These are phyloP conservation scores for Rhynchopsitta pachyrhyncha DNA, from an alignment of 2,113 vertebrate genomes.

Conservation along the genomic window DNA sequence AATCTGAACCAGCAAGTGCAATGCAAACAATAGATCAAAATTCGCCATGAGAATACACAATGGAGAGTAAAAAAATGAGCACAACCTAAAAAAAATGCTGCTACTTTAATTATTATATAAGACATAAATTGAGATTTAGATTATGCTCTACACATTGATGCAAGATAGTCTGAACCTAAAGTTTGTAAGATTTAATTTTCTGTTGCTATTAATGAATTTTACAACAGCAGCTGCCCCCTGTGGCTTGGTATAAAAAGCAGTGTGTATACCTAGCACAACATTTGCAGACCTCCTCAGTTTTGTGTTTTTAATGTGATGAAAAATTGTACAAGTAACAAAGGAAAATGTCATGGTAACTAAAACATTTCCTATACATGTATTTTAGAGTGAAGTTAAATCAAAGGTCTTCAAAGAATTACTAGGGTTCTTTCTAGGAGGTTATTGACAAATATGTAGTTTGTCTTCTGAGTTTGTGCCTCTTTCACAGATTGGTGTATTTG, in stretches of 20 bases:
- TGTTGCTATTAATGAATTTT: constrained; percentile 79
- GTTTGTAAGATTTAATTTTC: constrained; percentile 79
- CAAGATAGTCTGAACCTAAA: constrained; percentile 63
- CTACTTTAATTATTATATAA: constrained; percentile 60
- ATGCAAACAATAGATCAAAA: not conserved
- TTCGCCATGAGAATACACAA: not conserved
- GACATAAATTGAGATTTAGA: constrained; percentile 36
- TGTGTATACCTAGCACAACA: constrained; percentile 78
- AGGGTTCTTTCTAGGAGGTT: constrained; percentile 85
- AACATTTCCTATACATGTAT: constrained; percentile 83
- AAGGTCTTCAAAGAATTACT: constrained; percentile 84
- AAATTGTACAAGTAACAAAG: constrained; percentile 82
- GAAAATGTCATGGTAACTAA: constrained; percentile 84
- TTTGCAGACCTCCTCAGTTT: constrained; percentile 82
- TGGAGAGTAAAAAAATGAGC: not conserved
- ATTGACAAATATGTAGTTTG: constrained; percentile 86
- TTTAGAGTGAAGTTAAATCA: constrained; percentile 82
- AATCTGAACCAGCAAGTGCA: not conserved
- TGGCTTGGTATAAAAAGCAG: constrained; percentile 71
- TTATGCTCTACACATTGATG: constrained; percentile 54
- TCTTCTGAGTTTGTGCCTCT: constrained; percentile 84
- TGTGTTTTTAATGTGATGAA: constrained; percentile 84
- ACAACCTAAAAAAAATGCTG: not conserved
- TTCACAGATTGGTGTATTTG: constrained; percentile 86
- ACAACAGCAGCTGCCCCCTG: constrained; percentile 69